Conservation (phyloP, 2,888 invertebrate species). For the Stegana nigrithorax region DNA sequence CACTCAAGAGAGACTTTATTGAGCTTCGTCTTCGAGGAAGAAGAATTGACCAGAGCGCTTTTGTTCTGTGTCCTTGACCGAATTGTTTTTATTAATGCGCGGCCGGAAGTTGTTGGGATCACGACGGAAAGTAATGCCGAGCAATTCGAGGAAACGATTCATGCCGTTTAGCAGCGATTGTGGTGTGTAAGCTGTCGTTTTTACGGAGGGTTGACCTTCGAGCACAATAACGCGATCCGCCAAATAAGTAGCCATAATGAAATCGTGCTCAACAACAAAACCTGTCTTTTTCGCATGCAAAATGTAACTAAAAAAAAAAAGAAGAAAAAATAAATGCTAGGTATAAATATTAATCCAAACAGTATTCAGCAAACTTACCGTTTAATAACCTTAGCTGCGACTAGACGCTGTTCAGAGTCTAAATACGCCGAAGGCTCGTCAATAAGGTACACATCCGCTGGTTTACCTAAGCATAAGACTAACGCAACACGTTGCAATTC, state of each 20-base stretch:
- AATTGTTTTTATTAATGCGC: conserved; percentile 95
- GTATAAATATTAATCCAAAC: not conserved
- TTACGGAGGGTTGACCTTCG: conserved; percentile 91
- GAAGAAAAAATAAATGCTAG: not conserved
- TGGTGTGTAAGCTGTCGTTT: conserved; percentile 91
- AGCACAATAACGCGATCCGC: conserved; percentile 99
- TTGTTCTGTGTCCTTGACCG: conserved; percentile 98
- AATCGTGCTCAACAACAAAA: conserved; percentile 99
- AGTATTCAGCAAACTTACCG: conserved; percentile 71
- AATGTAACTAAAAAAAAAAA: conserved; percentile 78
- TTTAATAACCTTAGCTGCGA: conserved; percentile 99
- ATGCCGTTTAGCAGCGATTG: conserved; percentile 95
- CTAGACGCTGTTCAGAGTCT: conserved; percentile 99
- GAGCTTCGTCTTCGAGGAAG: conserved; percentile 88
- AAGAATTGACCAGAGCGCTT: conserved; percentile 98
- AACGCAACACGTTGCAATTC: conserved; percentile 98
- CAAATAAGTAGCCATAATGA: conserved; percentile 99
- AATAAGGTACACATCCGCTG: conserved; percentile 98
- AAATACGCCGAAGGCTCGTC: conserved; percentile 99
- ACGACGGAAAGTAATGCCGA: conserved; percentile 97
- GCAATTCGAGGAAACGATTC: conserved; percentile 95
- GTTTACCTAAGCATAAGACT: conserved; percentile 96
- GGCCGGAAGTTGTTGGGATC: conserved; percentile 99
- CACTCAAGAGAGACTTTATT: conserved; percentile 31
- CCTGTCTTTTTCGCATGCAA: conserved; percentile 99